A percentile compares a stretch with the other conserved stretches of the same genome.
These are phyloP conservation scores for Numida meleagris DNA, from an alignment of 2,113 vertebrate species.

Conservation along the genomic window DNA sequence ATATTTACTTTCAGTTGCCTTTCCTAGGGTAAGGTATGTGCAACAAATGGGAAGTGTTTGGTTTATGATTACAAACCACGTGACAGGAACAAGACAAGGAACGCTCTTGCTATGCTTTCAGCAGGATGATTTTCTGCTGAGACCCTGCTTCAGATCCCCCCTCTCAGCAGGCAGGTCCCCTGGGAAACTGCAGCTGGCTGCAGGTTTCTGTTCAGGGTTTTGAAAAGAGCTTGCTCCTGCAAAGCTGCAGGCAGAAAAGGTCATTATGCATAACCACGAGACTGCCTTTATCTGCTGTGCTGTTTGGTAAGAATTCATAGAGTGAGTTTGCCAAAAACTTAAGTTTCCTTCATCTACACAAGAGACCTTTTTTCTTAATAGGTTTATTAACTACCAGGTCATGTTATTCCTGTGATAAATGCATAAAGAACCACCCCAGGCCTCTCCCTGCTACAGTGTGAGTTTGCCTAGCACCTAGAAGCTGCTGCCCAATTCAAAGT, in stretches of 20 bases:
- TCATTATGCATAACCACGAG: background rate
- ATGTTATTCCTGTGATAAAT: rapidly evolving
- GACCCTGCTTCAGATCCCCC: background rate
- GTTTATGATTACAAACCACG: background rate
- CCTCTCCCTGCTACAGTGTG: background rate
- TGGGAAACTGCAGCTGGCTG: background rate
- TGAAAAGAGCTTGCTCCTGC: background rate
- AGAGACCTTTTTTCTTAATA: background rate
- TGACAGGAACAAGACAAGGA: background rate
- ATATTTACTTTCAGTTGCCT: background rate
- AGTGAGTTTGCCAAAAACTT: background rate
- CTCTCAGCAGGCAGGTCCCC: background rate
- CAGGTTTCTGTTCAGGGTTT: background rate
- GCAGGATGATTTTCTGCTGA: rapidly evolving
- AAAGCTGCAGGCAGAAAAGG: background rate
- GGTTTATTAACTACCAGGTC: background rate
- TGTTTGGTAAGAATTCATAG: rapidly evolving
- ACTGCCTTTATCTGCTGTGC: background rate
- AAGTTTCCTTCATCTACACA: background rate
- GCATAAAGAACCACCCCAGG: rapidly evolving
- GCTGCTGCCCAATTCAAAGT: background rate
- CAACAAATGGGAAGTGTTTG: background rate
- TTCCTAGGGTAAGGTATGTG: background rate
- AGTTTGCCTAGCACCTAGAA: background rate
- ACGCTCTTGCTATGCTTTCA: background rate